Evolutionary conservation across 2,113 vertebrate genomes (phyloP).

Genomic region (Lasiurus cinereus): DNA sequence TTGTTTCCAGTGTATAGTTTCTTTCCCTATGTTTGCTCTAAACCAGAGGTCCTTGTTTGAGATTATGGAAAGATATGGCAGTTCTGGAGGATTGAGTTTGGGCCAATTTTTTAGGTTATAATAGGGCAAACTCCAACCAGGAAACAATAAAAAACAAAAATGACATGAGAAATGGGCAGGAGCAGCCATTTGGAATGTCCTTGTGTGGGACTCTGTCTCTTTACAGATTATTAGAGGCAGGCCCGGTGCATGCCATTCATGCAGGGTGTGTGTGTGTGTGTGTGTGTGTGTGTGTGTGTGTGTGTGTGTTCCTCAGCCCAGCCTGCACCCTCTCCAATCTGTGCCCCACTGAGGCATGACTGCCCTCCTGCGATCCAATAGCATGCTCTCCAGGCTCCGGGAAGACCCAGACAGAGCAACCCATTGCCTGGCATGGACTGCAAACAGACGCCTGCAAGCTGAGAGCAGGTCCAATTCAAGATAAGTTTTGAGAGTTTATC

Average conservation of each 20-base stretch:
- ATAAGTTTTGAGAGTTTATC: background rate
- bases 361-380: background rate
- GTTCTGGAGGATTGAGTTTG: conserved; percentile 14
- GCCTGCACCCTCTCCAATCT: too few species aligned
- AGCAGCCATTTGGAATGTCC: background rate
- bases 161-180: background rate
- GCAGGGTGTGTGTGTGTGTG: too few species aligned
- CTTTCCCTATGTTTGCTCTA: background rate
- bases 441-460: background rate
- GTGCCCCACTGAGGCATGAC: accelerated
- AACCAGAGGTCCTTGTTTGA: background rate
- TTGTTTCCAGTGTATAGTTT: background rate
- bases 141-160: background rate
- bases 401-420: background rate
- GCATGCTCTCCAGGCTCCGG: background rate
- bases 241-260: too few species aligned
- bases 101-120: background rate
- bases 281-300: too few species aligned
- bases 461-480: background rate
- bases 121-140: background rate
- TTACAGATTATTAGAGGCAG: background rate
- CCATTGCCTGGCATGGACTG: background rate
- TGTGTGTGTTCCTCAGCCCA: too few species aligned
- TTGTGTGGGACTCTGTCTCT: background rate
- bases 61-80: background rate